Conservation (phyloP, 53 echinoderm and acorn worm species). For the Henricia sp. region DNA sequence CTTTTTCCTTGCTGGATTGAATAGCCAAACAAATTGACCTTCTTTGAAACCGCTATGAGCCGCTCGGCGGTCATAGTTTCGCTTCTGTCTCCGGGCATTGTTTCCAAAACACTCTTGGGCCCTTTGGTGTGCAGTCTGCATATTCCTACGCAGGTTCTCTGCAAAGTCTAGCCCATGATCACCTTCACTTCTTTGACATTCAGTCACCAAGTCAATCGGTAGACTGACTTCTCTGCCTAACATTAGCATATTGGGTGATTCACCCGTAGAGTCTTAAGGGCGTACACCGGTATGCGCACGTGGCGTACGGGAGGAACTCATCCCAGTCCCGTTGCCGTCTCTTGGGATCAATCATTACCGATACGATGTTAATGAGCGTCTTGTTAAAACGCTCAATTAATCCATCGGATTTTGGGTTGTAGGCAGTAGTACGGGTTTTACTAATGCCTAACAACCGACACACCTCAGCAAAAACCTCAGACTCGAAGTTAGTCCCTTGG, state of each 20-base stretch:
- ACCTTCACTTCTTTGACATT: neutral
- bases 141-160: neutral
- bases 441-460: conserved; percentile 34
- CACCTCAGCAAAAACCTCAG: conserved; percentile 36
- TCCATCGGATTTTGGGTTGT: conserved; percentile 59
- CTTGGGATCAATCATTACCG: conserved; percentile 5
- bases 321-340: conserved; percentile 45
- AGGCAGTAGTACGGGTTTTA: conserved; percentile 57
- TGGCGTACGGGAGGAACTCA: conserved; percentile 30
- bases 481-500: conserved; percentile 63
- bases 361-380: conserved; percentile 16
- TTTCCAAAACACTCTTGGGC: conserved; percentile 1
- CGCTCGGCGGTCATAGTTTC: conserved; percentile 13
- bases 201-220: conserved; percentile 6
- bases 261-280: conserved; percentile 35
- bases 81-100: conserved; percentile 41
- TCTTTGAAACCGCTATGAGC: neutral
- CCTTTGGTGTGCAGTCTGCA: neutral
- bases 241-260: conserved; percentile 40
- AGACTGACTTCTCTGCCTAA: conserved; percentile 30
- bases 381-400: conserved; percentile 57
- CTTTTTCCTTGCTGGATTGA: conserved; percentile 9
- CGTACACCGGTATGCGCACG: conserved; percentile 34
- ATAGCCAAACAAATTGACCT: conserved; percentile 35
- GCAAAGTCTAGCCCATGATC: neutral